These are phyloP conservation scores for Cheilinus undulatus DNA, from an alignment of 2,113 vertebrate species.

Conservation along the genomic window DNA sequence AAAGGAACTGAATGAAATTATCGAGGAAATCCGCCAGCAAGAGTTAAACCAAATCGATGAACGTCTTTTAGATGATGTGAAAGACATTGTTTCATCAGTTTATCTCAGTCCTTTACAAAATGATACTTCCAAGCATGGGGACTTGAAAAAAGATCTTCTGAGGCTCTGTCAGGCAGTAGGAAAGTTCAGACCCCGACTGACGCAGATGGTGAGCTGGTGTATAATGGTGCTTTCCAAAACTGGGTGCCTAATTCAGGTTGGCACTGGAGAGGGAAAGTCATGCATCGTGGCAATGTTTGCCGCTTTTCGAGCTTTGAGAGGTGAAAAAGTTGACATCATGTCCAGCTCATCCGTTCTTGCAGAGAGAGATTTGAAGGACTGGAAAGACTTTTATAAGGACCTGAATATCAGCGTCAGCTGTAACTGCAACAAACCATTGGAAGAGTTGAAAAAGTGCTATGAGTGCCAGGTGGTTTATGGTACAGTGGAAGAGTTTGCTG, in stretches of 20 bases:
- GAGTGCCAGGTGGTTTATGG: conserved; percentile 75
- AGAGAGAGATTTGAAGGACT: conserved; percentile 47
- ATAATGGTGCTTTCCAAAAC: conserved; percentile 69
- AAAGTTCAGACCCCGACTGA: conserved; percentile 50
- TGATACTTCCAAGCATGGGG: not conserved
- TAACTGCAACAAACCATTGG: conserved; percentile 51
- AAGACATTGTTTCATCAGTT: conserved; percentile 56
- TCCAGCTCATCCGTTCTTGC: conserved; percentile 74
- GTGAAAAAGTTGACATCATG: conserved; percentile 69
- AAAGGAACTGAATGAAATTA: conserved; percentile 61
- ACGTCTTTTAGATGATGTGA: conserved; percentile 10
- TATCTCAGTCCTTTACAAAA: accelerated
- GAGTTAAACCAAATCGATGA: conserved; percentile 39
- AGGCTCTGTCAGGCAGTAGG: conserved; percentile 35
- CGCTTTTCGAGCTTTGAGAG: conserved; percentile 54
- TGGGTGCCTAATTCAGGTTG: conserved; percentile 67
- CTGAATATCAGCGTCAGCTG: conserved; percentile 48
- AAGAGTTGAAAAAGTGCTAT: conserved; percentile 50
- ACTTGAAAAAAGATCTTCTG: conserved; percentile 18
- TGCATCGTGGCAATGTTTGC: conserved; percentile 81
- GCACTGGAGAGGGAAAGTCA: conserved; percentile 78
- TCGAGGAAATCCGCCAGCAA: conserved; percentile 58
- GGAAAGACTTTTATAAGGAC: not conserved
- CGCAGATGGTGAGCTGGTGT: conserved; percentile 79
- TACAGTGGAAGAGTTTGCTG: conserved; percentile 68